phyloP scores from a whole-genome alignment of 2,888 invertebrate species.

The Perdita meconis region DNA sequence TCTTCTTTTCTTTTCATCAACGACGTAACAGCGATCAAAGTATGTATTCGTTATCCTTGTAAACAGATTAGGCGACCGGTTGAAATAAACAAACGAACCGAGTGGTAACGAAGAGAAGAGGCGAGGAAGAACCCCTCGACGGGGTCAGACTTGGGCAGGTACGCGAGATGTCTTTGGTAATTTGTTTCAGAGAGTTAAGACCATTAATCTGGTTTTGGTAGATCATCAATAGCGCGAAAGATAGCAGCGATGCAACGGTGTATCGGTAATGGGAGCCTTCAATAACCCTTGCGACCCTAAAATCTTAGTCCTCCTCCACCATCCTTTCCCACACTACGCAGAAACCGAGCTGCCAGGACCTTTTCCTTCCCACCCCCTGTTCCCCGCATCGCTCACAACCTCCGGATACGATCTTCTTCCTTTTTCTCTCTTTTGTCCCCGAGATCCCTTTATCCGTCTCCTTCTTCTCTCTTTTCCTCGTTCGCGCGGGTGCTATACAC shows the following conservation, averaged over 20 bases:
- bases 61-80: background rate
- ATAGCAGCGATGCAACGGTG: constrained; percentile 79
- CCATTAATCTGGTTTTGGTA: constrained; percentile 82
- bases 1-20: too few species aligned
- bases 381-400: constrained; percentile 26
- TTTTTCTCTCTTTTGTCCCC: constrained; percentile 33
- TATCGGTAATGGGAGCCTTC: constrained; percentile 83
- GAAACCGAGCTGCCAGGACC: constrained; percentile 58
- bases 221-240: constrained; percentile 84
- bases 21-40: too few species aligned
- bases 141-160: constrained; percentile 55
- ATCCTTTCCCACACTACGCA: constrained; percentile 77
- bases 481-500: constrained; percentile 78
- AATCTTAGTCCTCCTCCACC: constrained; percentile 66
- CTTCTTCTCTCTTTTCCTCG: constrained; percentile 61
- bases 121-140: constrained; percentile 63
- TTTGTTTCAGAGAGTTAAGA: constrained; percentile 79
- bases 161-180: constrained; percentile 73
- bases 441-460: constrained; percentile 23
- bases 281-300: constrained; percentile 79
- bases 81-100: constrained; percentile 2
- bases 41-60: background rate
- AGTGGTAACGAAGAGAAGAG: constrained; percentile 16
- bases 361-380: constrained; percentile 16
- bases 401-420: constrained; percentile 19